Evolutionary conservation across 2,797 vertebrate genomes (phyloP), one percentile per base, ranked within the genome.

Genomic region (Gallinago stenura): DNA sequence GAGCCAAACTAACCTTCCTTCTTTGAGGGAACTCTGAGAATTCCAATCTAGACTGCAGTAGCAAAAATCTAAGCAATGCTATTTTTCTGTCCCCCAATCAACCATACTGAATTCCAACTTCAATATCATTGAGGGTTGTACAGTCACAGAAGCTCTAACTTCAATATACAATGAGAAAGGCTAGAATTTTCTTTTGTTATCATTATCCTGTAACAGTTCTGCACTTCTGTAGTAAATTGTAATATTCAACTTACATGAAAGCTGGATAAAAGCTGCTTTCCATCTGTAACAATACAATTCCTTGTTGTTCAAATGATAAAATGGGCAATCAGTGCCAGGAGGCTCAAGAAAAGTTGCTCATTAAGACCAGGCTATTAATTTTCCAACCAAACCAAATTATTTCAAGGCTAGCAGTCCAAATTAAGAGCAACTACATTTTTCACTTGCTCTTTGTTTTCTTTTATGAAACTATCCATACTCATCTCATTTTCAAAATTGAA

Each of bases 11-110:
- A 61, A 57, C 8, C 13, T 60, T 46, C 6, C 28, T 39, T 76
- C 62, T 39, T 10, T 0, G 2, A 58, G 11, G 12, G 15, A 80
- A 41, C n/a, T 48, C 9, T 1, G 33, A n/a, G 15, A 62, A 57
- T 25, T 48, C 48, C 45, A 65, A 13, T 21, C 79, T 10, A 77
- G 17, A 57, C 1, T 0, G 0, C 5, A 56, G 39, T 0, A 70
- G 43, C n/a, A 83, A 83, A 69, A 18, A 6, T 25, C 9, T 33
- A 24, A 80, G 21, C 37, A 46, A 65, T 0, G 1, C 10, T 83
- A 2, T 7, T 41, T 37, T 87, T 65, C 77, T 79, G 7, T 22
- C 31, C 15, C 35, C 33, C 41, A 45, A 83, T 14, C 14, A 16
- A 65, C 5, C 26, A 39, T 12, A 43, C 1, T 50, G 28, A 39